A percentile compares a stretch with the other conserved stretches of the same genome.
These are phyloP conservation scores for Ctena decussata DNA, from an alignment of 2,888 invertebrate genomes.

Conservation along the genomic window DNA sequence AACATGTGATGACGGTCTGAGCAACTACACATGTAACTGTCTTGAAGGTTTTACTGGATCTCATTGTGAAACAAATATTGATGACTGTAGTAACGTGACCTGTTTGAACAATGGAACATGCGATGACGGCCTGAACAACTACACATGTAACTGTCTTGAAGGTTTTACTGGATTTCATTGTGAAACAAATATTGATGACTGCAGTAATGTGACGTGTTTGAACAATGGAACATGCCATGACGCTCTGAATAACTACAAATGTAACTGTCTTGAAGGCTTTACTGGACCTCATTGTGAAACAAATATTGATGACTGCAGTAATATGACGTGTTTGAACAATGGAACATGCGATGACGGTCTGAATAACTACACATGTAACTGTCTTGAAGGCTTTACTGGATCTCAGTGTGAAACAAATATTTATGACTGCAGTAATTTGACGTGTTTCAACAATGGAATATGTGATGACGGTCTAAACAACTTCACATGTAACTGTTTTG, in stretches of 20 bases:
- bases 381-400: background rate
- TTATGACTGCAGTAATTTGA: constrained; percentile 44
- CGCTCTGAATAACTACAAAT: background rate
- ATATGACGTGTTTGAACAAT: background rate
- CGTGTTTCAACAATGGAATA: constrained; percentile 36
- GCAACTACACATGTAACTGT: background rate
- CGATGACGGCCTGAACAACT: background rate
- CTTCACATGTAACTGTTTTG: constrained; percentile 50
- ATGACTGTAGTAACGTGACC: background rate
- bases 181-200: background rate
- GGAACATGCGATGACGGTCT: background rate
- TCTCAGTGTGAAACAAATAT: background rate
- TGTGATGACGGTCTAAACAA: constrained; percentile 46
- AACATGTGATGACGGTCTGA: background rate
- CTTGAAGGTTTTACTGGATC: background rate
- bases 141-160: background rate
- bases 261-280: background rate
- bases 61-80: background rate
- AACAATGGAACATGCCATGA: background rate
- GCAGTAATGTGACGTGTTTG: background rate
- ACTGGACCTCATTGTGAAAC: background rate
- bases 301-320: background rate
- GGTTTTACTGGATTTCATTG: background rate
- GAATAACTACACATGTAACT: background rate
- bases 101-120: background rate